Conservation (phyloP, 2,113 vertebrate genomes). For the Motacilla alba region DNA sequence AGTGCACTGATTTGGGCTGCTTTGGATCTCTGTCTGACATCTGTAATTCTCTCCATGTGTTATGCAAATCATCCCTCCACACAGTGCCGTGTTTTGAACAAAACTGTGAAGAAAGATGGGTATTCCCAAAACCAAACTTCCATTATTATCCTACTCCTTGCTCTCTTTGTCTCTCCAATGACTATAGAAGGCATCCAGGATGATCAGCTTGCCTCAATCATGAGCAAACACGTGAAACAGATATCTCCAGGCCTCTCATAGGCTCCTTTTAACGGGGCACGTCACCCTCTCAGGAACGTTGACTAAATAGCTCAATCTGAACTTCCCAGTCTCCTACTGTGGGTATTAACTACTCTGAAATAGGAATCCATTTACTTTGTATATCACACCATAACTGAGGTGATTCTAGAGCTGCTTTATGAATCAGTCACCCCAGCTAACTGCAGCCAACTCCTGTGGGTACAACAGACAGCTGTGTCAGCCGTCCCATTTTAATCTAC, state of each 20-base stretch:
- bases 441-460: background rate
- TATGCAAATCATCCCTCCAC: background rate
- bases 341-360: background rate
- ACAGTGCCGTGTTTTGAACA: background rate
- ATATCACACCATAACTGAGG: background rate
- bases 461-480: constrained; percentile 15
- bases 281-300: background rate
- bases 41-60: background rate
- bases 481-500: background rate
- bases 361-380: background rate
- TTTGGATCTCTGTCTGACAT: background rate
- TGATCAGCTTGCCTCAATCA: background rate
- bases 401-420: background rate
- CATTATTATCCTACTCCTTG: background rate
- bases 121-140: background rate
- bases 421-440: background rate
- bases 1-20: background rate
- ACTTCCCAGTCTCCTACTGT: background rate
- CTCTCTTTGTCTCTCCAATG: background rate
- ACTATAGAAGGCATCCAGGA: background rate
- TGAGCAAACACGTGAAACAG: background rate
- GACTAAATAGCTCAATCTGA: background rate
- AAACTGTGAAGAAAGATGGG: background rate
- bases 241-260: background rate
- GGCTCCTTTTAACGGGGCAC: fast-evolving